Evolutionary conservation across 2,113 vertebrate genomes (phyloP).

Genomic region (Chrysochloris asiatica): DNA sequence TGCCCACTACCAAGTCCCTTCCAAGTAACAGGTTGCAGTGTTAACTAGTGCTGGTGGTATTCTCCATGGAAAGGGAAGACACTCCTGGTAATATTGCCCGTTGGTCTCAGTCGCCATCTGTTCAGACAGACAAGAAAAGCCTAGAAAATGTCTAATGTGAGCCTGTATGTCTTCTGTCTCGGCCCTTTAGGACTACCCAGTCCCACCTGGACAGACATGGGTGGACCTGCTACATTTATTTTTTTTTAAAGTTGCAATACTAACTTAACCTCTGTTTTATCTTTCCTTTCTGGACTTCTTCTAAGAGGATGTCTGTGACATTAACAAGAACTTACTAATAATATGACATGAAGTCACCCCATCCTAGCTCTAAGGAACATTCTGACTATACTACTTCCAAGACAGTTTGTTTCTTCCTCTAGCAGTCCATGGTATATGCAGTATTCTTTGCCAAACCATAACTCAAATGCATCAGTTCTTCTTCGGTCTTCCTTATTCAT

Average conservation of each 20-base stretch:
- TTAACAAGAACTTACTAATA: neutral
- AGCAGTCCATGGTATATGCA: neutral
- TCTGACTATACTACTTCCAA: neutral
- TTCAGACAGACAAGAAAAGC: neutral
- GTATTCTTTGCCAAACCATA: neutral
- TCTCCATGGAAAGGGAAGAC: neutral
- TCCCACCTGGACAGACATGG: neutral
- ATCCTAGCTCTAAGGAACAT: neutral
- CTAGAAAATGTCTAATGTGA: neutral
- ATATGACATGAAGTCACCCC: neutral
- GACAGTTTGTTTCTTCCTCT: neutral
- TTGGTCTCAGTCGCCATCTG: neutral
- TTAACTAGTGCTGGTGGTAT: neutral
- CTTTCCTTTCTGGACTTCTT: neutral
- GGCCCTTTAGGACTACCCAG: neutral
- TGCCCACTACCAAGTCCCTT: neutral
- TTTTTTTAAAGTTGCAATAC: accelerated
- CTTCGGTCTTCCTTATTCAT: neutral
- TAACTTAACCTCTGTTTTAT: neutral
- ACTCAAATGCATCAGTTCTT: neutral
- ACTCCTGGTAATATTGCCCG: neutral
- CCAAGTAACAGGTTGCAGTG: neutral
- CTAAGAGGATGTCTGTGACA: neutral
- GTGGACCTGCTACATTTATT: neutral
- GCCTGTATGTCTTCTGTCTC: neutral